phyloP scores from a whole-genome alignment of 2,888 invertebrate species.

The Cistogaster globosa region DNA sequence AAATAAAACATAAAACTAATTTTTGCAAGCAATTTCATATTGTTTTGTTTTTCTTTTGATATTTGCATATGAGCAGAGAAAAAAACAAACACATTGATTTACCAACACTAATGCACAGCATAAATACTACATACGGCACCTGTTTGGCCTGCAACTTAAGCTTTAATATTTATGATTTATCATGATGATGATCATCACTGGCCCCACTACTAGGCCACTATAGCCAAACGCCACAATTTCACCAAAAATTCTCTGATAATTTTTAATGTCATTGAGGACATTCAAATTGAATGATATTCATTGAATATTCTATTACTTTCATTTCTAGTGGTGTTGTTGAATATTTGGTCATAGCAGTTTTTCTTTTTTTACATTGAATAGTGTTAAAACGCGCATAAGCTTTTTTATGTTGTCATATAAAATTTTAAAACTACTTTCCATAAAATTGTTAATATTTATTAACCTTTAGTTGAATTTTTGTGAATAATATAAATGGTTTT shows the following conservation, averaged over 20 bases:
- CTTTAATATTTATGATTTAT: slow-evolving; percentile 45
- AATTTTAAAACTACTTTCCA: slow-evolving; percentile 35
- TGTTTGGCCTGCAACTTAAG: slow-evolving; percentile 50
- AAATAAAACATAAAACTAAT: slow-evolving; percentile 52
- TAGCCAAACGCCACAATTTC: slow-evolving; percentile 22
- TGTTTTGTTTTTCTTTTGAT: slow-evolving; percentile 44
- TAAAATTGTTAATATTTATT: slow-evolving; percentile 36
- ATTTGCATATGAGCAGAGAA: slow-evolving; percentile 21
- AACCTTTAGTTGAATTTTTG: slow-evolving; percentile 15
- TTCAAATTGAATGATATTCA: slow-evolving; percentile 49
- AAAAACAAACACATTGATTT: slow-evolving; percentile 3
- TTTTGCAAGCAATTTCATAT: slow-evolving; percentile 65
- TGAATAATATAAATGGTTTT: not conserved
- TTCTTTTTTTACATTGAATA: not conserved
- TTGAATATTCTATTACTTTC: slow-evolving; percentile 57
- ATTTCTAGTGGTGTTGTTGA: not conserved
- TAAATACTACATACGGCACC: slow-evolving; percentile 28
- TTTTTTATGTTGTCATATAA: slow-evolving; percentile 15
- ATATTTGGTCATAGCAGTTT: not conserved
- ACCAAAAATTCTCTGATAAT: slow-evolving; percentile 26
- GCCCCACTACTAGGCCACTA: not conserved
- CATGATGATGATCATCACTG: not conserved
- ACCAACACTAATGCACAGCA: slow-evolving; percentile 11
- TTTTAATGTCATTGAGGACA: slow-evolving; percentile 47
- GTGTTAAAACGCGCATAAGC: slow-evolving; percentile 14